Evolutionary conservation across 2,888 invertebrate genomes (phyloP), one percentile per base, ranked within the genome.

Genomic region (Sinentomon sp.): DNA sequence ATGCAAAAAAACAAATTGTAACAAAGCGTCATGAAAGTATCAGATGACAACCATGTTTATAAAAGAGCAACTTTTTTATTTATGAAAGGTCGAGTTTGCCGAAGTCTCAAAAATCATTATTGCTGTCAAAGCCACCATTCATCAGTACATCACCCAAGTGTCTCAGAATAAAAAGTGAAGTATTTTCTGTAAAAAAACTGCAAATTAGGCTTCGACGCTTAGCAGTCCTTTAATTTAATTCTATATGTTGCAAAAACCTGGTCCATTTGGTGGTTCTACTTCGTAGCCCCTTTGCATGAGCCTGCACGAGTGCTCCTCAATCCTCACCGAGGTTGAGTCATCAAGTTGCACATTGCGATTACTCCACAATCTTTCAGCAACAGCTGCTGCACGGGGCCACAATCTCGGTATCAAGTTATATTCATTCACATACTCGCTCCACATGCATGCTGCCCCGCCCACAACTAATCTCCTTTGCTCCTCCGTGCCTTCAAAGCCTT

Each of bases 361-460:
- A 17, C 67, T 68, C 85, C 85, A 87, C 1, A 87, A 58, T 39
- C 71, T 62, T 53, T 89, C 87, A 1, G 83, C 87, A 0, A 70
- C 64, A 0, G 80, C 80, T 34, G 72, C 66, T 0, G 77, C 76
- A 40, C 85, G 59, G 0, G 87, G 87, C 75, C 83, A 87, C 5
- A 77, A 63, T 35, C 58, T 46, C 3, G 60, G 50, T 39, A 62
- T 55, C 12, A 64, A 44, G 44, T 66, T 66, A 14, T 62, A 61
- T 19, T 54, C 56, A 48, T 85, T 77, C 0, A 80, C 76, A 43
- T 64, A 69, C 53, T 89, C 87, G 3, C 68, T 66, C 87, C 87
- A 87, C 71, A 89, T 73, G 45, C 82, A 78, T 2, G 80, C 76
- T 50, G 85, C 85, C 1, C 87, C 87, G 1, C 89, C 87, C 10